Evolutionary conservation across 1,140 invertebrate genomes (phyloP), one percentile per base, ranked within the genome.

Genomic region (Hirudo medicinalis): DNA sequence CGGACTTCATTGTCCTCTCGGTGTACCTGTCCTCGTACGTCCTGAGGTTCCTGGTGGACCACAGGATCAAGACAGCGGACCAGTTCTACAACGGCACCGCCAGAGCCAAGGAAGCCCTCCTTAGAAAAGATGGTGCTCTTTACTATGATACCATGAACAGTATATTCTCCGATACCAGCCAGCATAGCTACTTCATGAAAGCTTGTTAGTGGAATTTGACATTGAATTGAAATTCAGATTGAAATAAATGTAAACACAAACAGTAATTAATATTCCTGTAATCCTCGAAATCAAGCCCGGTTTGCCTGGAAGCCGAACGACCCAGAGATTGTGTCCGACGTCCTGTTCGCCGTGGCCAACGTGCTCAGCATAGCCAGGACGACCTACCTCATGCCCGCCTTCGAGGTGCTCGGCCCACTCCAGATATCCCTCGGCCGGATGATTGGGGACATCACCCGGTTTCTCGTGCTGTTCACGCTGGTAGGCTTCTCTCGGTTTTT

Each of bases 351-450:
- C 54, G 79, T 82, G 22, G 81, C 81, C 63, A 82, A 82, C 75
- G 80, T 82, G 54, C 78, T 82, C 69, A 81, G 79, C 73, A 81
- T 83, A 76, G 79, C 80, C 15, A 75, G 82, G 29, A 81, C 81
- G n/a, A 82, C 80, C 67, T 82, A 80, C 77, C 76, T 83, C 68
- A 80, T 83, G 78, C 82, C 82, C 22, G 82, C 81, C 29, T 82
- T 82, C 74, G 81, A 83, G 71, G 79, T 82, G 36, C 76, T 83
- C 32, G 82, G 82, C n/a, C 82, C 82, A 0, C 74, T 83, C 22
- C 82, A 83, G 73, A 83, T 83, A 69, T 82, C 82, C 0, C 76
- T 83, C 13, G 81, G 80, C 11, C 76, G 80, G 32, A 83, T 83
- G 82, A 79, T 83, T 29, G 80, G 83, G 17, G 81, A 82, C 73